A percentile compares a stretch with the other conserved stretches of the same genome.
Evolutionary conservation across 2,888 invertebrate genomes (phyloP).

Genomic region (Drosophila paranaensis): DNA sequence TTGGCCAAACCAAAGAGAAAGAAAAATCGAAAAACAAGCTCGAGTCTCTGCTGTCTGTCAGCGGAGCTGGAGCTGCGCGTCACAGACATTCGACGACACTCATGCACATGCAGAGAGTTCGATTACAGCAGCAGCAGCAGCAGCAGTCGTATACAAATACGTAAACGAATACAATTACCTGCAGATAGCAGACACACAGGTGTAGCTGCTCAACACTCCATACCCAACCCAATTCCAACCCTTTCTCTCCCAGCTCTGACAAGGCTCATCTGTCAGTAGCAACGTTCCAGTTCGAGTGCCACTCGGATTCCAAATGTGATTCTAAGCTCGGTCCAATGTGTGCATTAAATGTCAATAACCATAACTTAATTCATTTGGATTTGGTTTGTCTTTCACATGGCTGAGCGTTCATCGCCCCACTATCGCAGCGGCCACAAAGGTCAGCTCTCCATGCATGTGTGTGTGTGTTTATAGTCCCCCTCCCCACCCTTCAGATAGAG

Average conservation of each 20-base stretch:
- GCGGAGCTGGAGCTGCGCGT: constrained; percentile 4
- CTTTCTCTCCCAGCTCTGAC: neutral
- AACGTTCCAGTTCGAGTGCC: constrained; percentile 4
- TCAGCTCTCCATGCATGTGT: constrained; percentile 41
- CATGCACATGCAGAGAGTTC: constrained; percentile 1
- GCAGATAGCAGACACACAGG: constrained; percentile 18
- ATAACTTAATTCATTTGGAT: constrained; percentile 78
- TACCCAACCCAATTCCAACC: neutral
- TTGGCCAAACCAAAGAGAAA: neutral
- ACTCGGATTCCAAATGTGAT: constrained; percentile 15
- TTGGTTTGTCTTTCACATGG: constrained; percentile 77
- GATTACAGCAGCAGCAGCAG: constrained; percentile 5
- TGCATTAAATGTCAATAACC: constrained; percentile 80
- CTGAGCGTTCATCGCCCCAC: constrained; percentile 44
- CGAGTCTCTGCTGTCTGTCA: constrained; percentile 5
- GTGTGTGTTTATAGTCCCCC: neutral
- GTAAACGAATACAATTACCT: constrained; percentile 25
- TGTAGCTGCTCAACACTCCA: constrained; percentile 36
- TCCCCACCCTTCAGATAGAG: constrained; percentile 15
- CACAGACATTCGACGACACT: neutral
- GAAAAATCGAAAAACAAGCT: neutral
- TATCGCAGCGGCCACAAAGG: constrained; percentile 65
- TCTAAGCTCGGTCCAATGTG: constrained; percentile 37
- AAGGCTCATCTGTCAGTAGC: constrained; percentile 23
- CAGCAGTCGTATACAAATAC: constrained; percentile 1